Conservation (phyloP, 2,113 vertebrate genomes). For the Felis chaus region DNA sequence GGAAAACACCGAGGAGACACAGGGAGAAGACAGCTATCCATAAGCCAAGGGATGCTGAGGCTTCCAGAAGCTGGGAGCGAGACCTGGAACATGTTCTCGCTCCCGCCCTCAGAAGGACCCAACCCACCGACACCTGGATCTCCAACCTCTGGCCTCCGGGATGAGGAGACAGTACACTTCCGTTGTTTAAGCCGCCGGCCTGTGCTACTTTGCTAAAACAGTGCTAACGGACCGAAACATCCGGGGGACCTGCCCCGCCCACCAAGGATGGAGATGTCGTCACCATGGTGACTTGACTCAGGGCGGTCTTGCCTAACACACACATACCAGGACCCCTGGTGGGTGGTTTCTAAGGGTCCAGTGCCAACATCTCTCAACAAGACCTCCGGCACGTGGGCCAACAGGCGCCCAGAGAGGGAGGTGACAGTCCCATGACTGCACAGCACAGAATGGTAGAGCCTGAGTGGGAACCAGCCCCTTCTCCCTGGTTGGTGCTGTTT, state of each 20-base stretch:
- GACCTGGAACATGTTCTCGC: too few species aligned
- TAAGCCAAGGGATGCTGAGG: accelerated
- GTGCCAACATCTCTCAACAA: background rate
- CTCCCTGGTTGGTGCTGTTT: background rate
- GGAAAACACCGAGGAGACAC: accelerated
- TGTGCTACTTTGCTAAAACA: background rate
- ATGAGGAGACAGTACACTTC: accelerated
- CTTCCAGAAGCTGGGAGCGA: background rate
- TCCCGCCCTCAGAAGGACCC: background rate
- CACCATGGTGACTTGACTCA: accelerated
- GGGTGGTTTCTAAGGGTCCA: background rate
- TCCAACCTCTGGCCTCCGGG: background rate
- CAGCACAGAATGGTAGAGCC: background rate
- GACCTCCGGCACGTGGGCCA: background rate
- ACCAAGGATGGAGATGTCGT: too few species aligned
- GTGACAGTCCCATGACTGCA: accelerated
- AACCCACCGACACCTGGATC: background rate
- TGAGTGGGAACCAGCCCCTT: background rate
- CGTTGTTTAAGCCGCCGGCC: accelerated
- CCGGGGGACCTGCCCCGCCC: background rate
- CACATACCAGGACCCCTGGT: accelerated
- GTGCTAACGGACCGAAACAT: accelerated
- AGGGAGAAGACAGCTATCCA: background rate
- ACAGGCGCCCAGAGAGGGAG: background rate
- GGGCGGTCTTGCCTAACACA: background rate